phyloP scores from a whole-genome alignment of 92 coral and sea anemone genomes.

The Metridium senile region DNA sequence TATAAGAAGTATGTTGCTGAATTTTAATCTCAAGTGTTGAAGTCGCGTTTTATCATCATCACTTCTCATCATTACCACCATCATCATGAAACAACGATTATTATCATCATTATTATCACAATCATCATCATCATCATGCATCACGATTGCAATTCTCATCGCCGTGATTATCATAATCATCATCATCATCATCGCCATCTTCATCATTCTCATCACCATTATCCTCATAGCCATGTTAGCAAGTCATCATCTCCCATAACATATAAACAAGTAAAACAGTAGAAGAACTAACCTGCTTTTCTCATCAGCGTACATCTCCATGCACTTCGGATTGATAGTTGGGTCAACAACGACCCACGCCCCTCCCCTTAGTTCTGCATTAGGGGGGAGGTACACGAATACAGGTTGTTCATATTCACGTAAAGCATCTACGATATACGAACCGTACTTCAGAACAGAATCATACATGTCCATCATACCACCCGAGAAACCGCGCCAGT shows the following conservation, averaged over 20 bases:
- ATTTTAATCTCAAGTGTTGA: too few relatives aligned
- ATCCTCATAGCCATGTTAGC: too few relatives aligned
- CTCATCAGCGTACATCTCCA: constrained; percentile 99
- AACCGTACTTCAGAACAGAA: constrained; percentile 88
- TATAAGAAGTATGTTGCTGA: too few relatives aligned
- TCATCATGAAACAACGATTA: too few relatives aligned
- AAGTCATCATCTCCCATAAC: background rate
- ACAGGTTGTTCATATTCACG: constrained; percentile 88
- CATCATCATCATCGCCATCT: too few relatives aligned
- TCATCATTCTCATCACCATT: background rate
- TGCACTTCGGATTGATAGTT: constrained; percentile 83
- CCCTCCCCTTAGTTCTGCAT: constrained; percentile 96
- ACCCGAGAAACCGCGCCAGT: constrained; percentile 99
- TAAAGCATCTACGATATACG: constrained; percentile 92
- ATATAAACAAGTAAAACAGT: too few relatives aligned
- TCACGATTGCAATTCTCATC: too few relatives aligned
- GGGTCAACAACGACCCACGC: constrained; percentile 99
- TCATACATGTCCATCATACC: constrained; percentile 97
- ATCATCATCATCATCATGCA: too few relatives aligned
- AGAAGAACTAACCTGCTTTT: constrained; percentile 80
- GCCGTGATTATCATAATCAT: too few relatives aligned
- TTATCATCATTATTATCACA: too few relatives aligned
- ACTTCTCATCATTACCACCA: too few relatives aligned
- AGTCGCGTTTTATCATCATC: too few relatives aligned
- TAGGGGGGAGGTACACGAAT: constrained; percentile 87